Percentiles rank a stretch among this genome's conserved stretches.
phyloP scores from a whole-genome alignment of 2,888 invertebrate genomes.

The Serripes groenlandicus region DNA sequence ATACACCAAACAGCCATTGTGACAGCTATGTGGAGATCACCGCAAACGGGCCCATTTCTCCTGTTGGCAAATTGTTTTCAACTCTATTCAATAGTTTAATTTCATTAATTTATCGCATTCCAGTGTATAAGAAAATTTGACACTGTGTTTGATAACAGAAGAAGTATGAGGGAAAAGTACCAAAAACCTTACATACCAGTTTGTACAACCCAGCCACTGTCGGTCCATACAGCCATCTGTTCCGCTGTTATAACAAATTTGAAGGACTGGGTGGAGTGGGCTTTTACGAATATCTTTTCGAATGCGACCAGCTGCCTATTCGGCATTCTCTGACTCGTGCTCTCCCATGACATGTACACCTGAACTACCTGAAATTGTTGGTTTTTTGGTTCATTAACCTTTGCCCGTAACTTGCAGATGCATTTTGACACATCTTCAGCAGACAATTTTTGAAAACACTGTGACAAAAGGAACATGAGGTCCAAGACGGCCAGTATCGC shows the following conservation, averaged over 20 bases:
- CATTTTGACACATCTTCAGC: neutral
- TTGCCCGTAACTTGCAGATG: neutral
- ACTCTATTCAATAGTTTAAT: too few relatives aligned
- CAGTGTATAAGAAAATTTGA: too few relatives aligned
- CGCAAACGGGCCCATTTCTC: too few relatives aligned
- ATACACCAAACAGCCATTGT: too few relatives aligned
- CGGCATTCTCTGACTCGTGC: conserved; percentile 74
- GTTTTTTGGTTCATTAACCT: neutral
- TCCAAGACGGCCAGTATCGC: too few relatives aligned
- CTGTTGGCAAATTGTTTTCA: too few relatives aligned
- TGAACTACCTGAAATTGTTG: conserved; percentile 78
- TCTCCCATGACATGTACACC: conserved; percentile 79
- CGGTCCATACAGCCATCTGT: conserved; percentile 78
- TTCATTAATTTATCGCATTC: too few relatives aligned
- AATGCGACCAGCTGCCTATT: conserved; percentile 77
- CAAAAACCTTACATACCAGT: conserved; percentile 62
- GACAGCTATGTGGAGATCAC: too few relatives aligned
- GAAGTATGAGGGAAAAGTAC: too few relatives aligned
- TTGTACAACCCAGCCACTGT: conserved; percentile 66
- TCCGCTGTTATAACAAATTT: conserved; percentile 66
- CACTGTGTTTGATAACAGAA: too few relatives aligned
- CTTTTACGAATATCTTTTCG: conserved; percentile 56
- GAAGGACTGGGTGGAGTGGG: conserved; percentile 20
- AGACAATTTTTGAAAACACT: neutral
- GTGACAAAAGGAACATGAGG: neutral